A percentile compares a stretch with the other conserved stretches of the same genome.
These are phyloP conservation scores for Cyprinodon variegatus DNA, from an alignment of 2,113 vertebrate genomes.

Conservation along the genomic window DNA sequence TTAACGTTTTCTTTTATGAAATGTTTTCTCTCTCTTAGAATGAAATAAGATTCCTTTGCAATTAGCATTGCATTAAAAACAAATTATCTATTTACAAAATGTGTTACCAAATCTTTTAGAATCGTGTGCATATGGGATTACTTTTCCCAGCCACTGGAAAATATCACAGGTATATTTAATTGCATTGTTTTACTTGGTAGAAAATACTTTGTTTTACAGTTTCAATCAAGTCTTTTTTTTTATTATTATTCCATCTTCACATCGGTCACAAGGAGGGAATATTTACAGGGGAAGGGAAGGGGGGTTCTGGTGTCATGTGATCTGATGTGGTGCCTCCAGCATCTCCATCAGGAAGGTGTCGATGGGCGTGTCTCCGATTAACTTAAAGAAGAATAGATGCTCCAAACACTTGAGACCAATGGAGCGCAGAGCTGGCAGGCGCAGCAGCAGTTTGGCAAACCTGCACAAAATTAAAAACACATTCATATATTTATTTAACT, in stretches of 20 bases:
- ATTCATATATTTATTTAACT: not conserved
- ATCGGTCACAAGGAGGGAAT: conserved; percentile 63
- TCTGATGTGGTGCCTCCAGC: conserved; percentile 93
- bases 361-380: conserved; percentile 95
- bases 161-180: conserved; percentile 55
- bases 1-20: conserved; percentile 68
- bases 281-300: conserved; percentile 71
- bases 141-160: conserved; percentile 36
- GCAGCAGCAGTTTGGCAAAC: conserved; percentile 93
- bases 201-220: conserved; percentile 77
- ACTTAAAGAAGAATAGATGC: conserved; percentile 98
- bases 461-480: conserved; percentile 62
- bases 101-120: conserved; percentile 73
- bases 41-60: conserved; percentile 72
- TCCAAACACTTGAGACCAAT: conserved; percentile 96
- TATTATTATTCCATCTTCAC: conserved; percentile 62
- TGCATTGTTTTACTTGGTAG: conserved; percentile 66
- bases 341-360: conserved; percentile 99
- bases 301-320: conserved; percentile 84
- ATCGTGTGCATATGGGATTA: conserved; percentile 55
- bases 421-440: conserved; percentile 91
- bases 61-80: conserved; percentile 72
- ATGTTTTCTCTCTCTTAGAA: conserved; percentile 54
- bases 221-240: conserved; percentile 65
- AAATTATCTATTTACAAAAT: conserved; percentile 82